Percentiles rank a stretch among this genome's conserved stretches.
These are phyloP conservation scores for Ptilonorhynchus violaceus DNA, from an alignment of 2,113 vertebrate genomes.

Conservation along the genomic window DNA sequence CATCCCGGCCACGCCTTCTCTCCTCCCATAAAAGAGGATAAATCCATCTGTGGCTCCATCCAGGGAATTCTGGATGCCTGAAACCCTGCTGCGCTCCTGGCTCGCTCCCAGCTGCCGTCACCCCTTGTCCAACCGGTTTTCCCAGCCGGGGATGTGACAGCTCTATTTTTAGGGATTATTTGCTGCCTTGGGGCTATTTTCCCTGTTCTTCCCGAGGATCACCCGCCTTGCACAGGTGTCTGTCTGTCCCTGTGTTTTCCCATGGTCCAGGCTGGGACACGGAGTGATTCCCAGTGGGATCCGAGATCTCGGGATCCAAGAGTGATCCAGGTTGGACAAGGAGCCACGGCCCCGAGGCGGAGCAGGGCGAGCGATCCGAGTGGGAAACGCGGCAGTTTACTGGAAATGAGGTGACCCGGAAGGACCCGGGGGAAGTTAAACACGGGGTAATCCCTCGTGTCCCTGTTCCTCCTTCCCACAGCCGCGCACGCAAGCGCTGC, in stretches of 20 bases:
- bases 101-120: neutral
- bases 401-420: neutral
- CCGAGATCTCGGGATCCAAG: neutral
- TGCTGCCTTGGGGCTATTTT: neutral
- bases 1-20: no score
- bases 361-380: accelerated
- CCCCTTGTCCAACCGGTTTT: accelerated
- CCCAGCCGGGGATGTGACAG: accelerated
- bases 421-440: neutral
- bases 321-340: accelerated
- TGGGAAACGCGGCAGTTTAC: neutral
- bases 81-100: accelerated
- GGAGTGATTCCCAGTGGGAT: neutral
- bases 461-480: accelerated
- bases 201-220: neutral
- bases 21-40: neutral
- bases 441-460: accelerated
- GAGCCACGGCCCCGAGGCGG: accelerated
- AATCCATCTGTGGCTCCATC: neutral
- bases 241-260: accelerated
- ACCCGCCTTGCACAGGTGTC: neutral
- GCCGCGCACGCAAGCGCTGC: accelerated
- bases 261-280: accelerated
- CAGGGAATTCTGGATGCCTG: neutral
- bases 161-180: neutral